Base-by-base conservation (phyloP, 1,140 invertebrate genomes). In the Caerostris darwini region DNA sequence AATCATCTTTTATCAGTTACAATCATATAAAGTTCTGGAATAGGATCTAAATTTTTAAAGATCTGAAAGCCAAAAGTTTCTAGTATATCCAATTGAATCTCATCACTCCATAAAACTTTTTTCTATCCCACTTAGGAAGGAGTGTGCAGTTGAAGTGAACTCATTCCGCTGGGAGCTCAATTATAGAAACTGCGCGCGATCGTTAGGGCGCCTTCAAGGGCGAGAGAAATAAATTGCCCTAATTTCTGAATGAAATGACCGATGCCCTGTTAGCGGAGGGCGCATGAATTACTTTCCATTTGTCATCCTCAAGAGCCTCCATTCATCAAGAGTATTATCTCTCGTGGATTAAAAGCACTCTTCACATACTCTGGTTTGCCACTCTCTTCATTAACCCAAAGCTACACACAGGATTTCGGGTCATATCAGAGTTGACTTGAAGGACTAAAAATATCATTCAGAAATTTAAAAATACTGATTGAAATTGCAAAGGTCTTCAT, bases 171-270 rank as follows among this genome's bases (percentile, higher is more conserved):
- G 34, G 34, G 34, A 34, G 7, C 69, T 71, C 8, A 19, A 71
- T 71, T 34, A 19, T 10, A 10, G 69, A 34, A 71, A 34, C n/a
- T 71, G 19, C n/a, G 69, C 50, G 69, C 12, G n/a, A 34, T 34
- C 61, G 61, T 67, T 67, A 17, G n/a, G 14, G 17, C 34, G 34
- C 34, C 69, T 71, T 71, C 34, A 71, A 71, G 34, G 69, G 69
- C 50, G 69, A 71, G 69, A 71, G 69, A 71, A 71, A 71, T 10
- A 71, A 71, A 71, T 71, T 71, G 69, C 34, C 69, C 69, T 71
- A 71, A 71, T 71, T 71, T 71, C 69, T 71, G 19, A 71, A 71
- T 71, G 69, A 71, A 71, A 71, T 71, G 69, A 71, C 69, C 69
- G 69, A 71, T 71, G 69, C 69, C 69, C 69, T 19, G 19, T 71